Evolutionary conservation across 2,797 vertebrate species (phyloP).

Genomic region (Thaleichthys pacificus): DNA sequence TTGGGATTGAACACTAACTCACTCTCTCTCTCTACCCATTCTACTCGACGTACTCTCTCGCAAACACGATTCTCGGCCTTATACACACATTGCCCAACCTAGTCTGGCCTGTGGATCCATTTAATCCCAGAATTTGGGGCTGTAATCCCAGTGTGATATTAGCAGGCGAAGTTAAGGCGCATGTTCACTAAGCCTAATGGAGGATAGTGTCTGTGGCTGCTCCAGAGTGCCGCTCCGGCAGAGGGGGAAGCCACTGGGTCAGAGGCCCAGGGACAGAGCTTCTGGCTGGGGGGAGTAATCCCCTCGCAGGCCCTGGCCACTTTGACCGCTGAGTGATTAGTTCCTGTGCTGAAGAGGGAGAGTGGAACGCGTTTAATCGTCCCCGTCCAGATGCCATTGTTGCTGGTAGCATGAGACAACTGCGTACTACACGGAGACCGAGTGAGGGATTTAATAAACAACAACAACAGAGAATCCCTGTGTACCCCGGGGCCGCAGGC

Average conservation of each 20-base stretch:
- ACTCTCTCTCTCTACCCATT: conserved; percentile 13
- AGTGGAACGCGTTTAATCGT: conserved; percentile 35
- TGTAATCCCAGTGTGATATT: conserved; percentile 25
- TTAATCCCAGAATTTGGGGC: conserved; percentile 11
- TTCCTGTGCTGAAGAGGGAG: conserved; percentile 30
- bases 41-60: conserved; percentile 16
- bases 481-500: too few species aligned
- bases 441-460: too few species aligned
- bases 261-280: background rate
- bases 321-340: conserved; percentile 38
- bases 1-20: background rate
- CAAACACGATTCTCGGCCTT: background rate
- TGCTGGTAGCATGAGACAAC: conserved; percentile 21
- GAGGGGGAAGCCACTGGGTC: background rate
- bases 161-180: conserved; percentile 6
- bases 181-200: conserved; percentile 24
- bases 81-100: conserved; percentile 4
- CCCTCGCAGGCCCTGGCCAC: conserved; percentile 32
- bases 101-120: conserved; percentile 4
- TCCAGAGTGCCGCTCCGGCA: background rate
- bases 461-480: too few species aligned
- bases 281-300: conserved; percentile 32
- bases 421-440: too few species aligned
- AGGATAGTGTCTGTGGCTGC: background rate
- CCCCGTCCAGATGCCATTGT: conserved; percentile 41